Base-by-base conservation (phyloP, 1,140 invertebrate genomes). In the Rhopalosiphum padi region DNA sequence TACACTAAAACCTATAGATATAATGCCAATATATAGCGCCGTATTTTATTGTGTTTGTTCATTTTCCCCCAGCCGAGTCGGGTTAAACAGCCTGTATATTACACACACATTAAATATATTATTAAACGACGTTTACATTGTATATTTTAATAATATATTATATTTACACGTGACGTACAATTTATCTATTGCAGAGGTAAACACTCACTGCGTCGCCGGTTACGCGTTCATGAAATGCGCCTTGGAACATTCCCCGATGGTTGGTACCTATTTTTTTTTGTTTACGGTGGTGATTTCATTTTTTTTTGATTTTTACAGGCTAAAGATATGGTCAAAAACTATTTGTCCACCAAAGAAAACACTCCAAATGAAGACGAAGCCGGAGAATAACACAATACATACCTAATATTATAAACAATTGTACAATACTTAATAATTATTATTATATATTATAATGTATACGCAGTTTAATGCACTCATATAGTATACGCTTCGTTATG, bases 221-320 rank as follows among this genome's bases (percentile, higher is more conserved):
- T 85, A 48, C 15, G 68, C n/a, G n/a, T 1, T 92, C n/a, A 35
- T 83, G 60, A 83, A 83, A 37, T 92, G 91, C 46, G 21, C 35
- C 46, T 23, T 92, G 46, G 30, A 92, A 83, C 18, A 92, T 83
- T 92, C 91, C 8, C 21, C 77, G 22, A 92, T 92, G 91, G 91
- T 91, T 15, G 55, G 55, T 60, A 60, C 55, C 25, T 37, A 23
- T 43, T 22, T 35, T 23, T 8, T 51, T 35, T 6, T 2, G 46
- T 23, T 51, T 53, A 35, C 1, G 4, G 30, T n/a, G 1, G 11
- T 48, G 5, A 77, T 77, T 77, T 18, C n/a, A 22, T 35, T 88
- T 53, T 88, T 53, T 2, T 18, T 53, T 53, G 0, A 23, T 88
- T 88, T 88, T 51, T 23, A 37, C 51, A 90, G 88, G 51, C 23